phyloP scores from a whole-genome alignment of 2,797 vertebrate genomes.

The Epinephelus coioides region DNA sequence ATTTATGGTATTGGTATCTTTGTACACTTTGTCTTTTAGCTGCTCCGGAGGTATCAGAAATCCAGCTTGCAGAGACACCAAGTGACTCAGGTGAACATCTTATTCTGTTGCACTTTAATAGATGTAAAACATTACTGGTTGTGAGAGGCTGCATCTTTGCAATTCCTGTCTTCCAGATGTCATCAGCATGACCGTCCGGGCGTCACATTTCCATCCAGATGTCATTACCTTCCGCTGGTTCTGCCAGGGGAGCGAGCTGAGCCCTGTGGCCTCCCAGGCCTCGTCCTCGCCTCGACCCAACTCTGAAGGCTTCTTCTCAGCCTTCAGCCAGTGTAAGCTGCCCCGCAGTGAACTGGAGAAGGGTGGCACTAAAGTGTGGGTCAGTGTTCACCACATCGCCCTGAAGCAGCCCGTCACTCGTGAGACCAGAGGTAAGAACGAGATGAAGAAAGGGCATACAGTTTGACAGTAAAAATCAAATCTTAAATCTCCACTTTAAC shows the following conservation, averaged over 20 bases:
- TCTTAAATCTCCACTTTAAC: neutral
- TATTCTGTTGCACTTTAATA: neutral
- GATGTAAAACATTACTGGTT: neutral
- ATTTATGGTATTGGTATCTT: neutral
- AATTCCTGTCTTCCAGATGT: slow-evolving; percentile 69
- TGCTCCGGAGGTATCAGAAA: slow-evolving; percentile 85
- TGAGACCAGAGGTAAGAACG: slow-evolving; percentile 82
- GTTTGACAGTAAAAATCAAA: neutral
- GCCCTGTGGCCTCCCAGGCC: slow-evolving; percentile 84
- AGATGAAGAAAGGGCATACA: neutral
- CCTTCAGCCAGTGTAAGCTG: slow-evolving; percentile 86
- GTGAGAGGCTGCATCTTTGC: neutral
- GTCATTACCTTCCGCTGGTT: slow-evolving; percentile 90
- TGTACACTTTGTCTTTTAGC: slow-evolving; percentile 68
- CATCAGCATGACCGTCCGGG: slow-evolving; percentile 81
- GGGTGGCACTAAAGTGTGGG: slow-evolving; percentile 85
- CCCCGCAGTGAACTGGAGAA: slow-evolving; percentile 81
- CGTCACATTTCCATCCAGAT: slow-evolving; percentile 86
- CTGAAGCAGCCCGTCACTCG: slow-evolving; percentile 84
- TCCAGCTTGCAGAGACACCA: slow-evolving; percentile 82
- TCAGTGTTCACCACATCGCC: slow-evolving; percentile 86
- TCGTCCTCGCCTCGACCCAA: slow-evolving; percentile 84
- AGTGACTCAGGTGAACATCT: slow-evolving; percentile 74
- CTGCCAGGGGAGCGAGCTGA: slow-evolving; percentile 87
- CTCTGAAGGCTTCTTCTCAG: slow-evolving; percentile 85